A percentile compares a stretch with the other conserved stretches of the same genome.
phyloP scores from a whole-genome alignment of 2,888 invertebrate genomes.

The Leuctra nigra region DNA sequence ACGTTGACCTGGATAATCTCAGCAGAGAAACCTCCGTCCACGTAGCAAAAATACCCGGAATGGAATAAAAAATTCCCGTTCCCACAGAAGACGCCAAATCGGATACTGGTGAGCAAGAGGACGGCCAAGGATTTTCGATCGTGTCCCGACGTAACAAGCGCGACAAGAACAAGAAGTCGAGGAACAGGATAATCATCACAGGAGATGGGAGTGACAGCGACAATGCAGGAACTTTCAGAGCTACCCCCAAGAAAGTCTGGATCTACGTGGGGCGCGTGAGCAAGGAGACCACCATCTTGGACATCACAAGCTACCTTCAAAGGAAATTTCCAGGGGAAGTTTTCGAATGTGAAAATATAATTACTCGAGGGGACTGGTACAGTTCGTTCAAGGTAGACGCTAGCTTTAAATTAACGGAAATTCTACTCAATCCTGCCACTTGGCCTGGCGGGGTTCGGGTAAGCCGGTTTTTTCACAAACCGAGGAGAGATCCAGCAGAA shows the following conservation, averaged over 20 bases:
- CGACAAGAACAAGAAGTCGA: no score
- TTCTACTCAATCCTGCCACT: not conserved
- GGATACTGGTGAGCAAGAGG: no score
- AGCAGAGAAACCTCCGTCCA: no score
- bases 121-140: no score
- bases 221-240: not conserved
- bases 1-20: no score
- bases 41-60: no score
- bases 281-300: not conserved
- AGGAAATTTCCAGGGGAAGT: not conserved
- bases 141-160: no score
- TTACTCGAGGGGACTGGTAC: not conserved
- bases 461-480: not conserved
- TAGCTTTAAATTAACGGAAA: not conserved
- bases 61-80: no score
- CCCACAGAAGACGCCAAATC: no score
- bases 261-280: not conserved
- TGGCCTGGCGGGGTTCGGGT: not conserved
- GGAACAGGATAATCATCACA: no score
- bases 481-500: no score
- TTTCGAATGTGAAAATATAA: not conserved
- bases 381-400: not conserved
- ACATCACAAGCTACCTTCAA: not conserved
- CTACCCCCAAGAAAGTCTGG: not conserved
- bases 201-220: not conserved